Percentiles rank a stretch among this genome's conserved stretches.
Evolutionary conservation across 2,888 invertebrate species (phyloP).

Genomic region (Eupeodes latifasciatus): DNA sequence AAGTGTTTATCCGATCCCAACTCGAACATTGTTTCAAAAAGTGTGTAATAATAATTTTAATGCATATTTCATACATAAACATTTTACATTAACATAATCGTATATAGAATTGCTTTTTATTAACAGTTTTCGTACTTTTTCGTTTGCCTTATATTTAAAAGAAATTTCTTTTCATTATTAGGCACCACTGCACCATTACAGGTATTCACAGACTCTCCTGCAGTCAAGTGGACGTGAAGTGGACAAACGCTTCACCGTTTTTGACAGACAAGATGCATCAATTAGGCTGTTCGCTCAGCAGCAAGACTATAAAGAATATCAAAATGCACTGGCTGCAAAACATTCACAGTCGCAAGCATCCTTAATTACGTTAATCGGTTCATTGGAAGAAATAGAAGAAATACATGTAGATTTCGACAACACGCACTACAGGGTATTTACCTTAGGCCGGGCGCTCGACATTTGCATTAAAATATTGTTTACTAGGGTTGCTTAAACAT

Average conservation of each 20-base stretch:
- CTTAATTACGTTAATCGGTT: not conserved
- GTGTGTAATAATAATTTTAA: not conserved
- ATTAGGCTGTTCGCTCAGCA: not conserved
- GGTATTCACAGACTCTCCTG: not conserved
- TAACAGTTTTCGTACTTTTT: too few species aligned
- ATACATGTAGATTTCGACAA: constrained; percentile 23
- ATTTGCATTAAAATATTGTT: not conserved
- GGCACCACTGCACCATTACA: not conserved
- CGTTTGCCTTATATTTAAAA: not conserved
- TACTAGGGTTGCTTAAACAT: too few species aligned
- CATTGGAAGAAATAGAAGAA: too few species aligned
- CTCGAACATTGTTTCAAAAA: not conserved
- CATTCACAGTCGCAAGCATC: not conserved
- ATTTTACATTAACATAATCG: too few species aligned
- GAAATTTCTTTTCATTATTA: too few species aligned
- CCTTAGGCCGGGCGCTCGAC: not conserved
- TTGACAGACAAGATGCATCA: not conserved
- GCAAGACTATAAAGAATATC: constrained; percentile 7
- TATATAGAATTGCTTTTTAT: not conserved
- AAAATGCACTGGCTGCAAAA: constrained; percentile 4
- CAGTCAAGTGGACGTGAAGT: constrained; percentile 2
- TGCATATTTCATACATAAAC: too few species aligned
- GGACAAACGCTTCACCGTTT: not conserved
- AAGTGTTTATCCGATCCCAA: not conserved
- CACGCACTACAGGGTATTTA: not conserved